phyloP scores from a whole-genome alignment of 2,113 vertebrate genomes.

The Oryctolagus cuniculus region mOryCun1.1 NC_091453.1:11038001-11038500 shows the following conservation, averaged over 20 bases:
- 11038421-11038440: background rate
- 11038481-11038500: conserved; percentile 1
- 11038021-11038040: conserved; percentile 64
- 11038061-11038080: conserved; percentile 29
- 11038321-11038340: conserved; percentile 48
- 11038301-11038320: conserved; percentile 51
- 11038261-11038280: conserved; percentile 38
- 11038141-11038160: conserved; percentile 51
- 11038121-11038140: background rate
- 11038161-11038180: conserved; percentile 29
- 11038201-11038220: background rate
- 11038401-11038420: conserved; percentile 47
- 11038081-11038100: conserved; percentile 56
- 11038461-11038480: background rate
- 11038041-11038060: conserved; percentile 61
- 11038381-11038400: conserved; percentile 21
- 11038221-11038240: conserved; percentile 39
- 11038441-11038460: conserved; percentile 12
- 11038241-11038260: conserved; percentile 51
- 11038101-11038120: conserved; percentile 61
- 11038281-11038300: conserved; percentile 45
- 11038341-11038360: conserved; percentile 41
- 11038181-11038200: conserved; percentile 28
- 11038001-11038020: conserved; percentile 65
- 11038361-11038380: conserved; percentile 34